Base-by-base conservation (phyloP, 2,797 vertebrate species). In the Urophycis tenuis region DNA sequence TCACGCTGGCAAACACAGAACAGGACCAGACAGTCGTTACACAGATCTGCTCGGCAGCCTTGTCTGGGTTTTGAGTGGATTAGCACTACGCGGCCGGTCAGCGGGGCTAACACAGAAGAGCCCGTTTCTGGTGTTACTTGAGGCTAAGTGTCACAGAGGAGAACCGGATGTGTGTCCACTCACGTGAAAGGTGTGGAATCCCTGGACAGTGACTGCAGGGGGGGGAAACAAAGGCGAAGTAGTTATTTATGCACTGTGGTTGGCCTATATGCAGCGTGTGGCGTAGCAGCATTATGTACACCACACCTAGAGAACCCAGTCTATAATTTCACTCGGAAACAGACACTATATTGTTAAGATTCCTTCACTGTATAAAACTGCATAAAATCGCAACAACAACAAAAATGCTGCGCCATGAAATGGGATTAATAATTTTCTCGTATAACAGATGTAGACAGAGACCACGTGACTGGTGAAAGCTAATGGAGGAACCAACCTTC, bases 141-240 rank as follows among this genome's bases (percentile, higher is more conserved):
- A 25, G n/a, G 1, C 9, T 2, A 31, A 31, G 67, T 70, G 67
- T 70, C 11, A 30, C 31, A 60, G 53, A 60, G 9, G 53, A 60
- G 53, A 17, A 10, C 35, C 36, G 45, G 78, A 30, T 73, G 49
- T 25, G 64, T 69, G 39, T 29, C 64, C 45, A 95, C 97, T 95
- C 87, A 99, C 96, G 89, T 87, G 89, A 98, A 99, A 0, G 96
- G 95, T 78, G 96, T 97, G 75, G 92, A 93, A 91, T 99, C 96
- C 82, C 93, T 92, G 78, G 93, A 92, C 83, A 92, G 88, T 5
- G 93, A 88, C 96, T 97, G 73, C 73, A 79, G 49, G 81, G 78
- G 19, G 49, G 83, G 70, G 10, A 87, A 74, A 85, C 5, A 11
- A 22, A 49, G 1, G n/a, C n/a, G n/a, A n/a, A n/a, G 32, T 75